Base-by-base conservation (phyloP, 2,113 vertebrate genomes). In the Semnornis frantzii region DNA sequence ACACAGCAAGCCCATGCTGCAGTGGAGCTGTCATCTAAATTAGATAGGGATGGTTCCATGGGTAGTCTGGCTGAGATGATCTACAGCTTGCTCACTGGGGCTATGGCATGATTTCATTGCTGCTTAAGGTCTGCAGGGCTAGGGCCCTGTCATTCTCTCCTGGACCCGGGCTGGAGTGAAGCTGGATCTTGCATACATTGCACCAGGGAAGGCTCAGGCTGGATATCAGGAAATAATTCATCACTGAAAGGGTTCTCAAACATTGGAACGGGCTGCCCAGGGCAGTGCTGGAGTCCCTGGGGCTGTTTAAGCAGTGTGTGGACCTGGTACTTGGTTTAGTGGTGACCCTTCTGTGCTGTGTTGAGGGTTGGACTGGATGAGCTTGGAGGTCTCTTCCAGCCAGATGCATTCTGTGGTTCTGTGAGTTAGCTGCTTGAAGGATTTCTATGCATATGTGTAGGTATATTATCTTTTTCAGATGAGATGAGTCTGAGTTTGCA, bases 61-160 rank as follows among this genome's bases (percentile, higher is more conserved):
- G 96, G 96, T 96, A 91, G 95, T 90, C 95, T 97, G 97, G 95
- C 91, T 96, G 96, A 97, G 95, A 96, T 97, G 97, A 97, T 93
- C 42, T 95, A 96, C 0, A 82, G 14, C 91, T 94, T 96, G 96
- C 89, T 94, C 94, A 69, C 94, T 93, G 95, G 58, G 92, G 94
- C 89, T 90, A 1, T 66, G 84, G 63, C 24, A 1, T 91, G 90
- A 95, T 96, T 97, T 97, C 94, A 97, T 96, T 96, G 91, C 13
- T 82, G 90, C 63, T 24, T 28, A 77, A 75, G 90, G 70, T 4
- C 24, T 69, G 71, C 73, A 57, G 87, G 65, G 90, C 73, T 76
- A 85, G 81, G 90, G 87, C 84, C 80, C 24, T 23, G 65, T 87
- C 33, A 2, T 65, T 78, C 55, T 54, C 72, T 74, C 33, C 1